Conservation (phyloP, 35 echinoderm and acorn worm genomes). For the Acanthaster planci region DNA sequence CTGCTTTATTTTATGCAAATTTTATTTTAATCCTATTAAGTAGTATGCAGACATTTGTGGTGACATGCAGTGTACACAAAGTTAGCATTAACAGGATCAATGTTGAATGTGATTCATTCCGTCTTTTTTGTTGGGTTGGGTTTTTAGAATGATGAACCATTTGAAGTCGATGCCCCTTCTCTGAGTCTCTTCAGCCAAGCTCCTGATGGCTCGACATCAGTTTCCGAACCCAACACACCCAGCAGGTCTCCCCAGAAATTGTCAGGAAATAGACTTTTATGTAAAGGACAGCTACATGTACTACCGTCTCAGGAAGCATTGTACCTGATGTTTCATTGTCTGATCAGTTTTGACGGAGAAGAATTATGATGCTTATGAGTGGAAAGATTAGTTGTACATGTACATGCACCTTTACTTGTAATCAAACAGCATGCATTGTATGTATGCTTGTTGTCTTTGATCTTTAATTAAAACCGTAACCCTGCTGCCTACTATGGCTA, state of each 20-base stretch:
- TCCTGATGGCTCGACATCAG: slow-evolving; percentile 8
- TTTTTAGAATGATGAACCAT: slow-evolving; percentile 63
- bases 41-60: background rate
- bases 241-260: slow-evolving; percentile 35
- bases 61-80: background rate
- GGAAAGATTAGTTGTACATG: too few species aligned
- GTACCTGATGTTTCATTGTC: too few species aligned
- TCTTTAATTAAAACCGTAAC: too few species aligned
- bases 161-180: slow-evolving; percentile 53
- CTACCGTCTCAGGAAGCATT: too few species aligned
- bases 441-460: too few species aligned
- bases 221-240: slow-evolving; percentile 38
- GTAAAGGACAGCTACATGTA: background rate
- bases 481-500: too few species aligned
- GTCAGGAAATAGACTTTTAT: background rate
- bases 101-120: background rate
- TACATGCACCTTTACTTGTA: too few species aligned
- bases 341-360: too few species aligned
- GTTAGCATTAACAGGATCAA: background rate
- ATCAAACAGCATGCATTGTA: too few species aligned
- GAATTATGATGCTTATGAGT: too few species aligned
- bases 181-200: slow-evolving; percentile 36
- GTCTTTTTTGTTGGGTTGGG: background rate
- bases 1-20: background rate
- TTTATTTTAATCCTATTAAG: background rate